Percentiles rank a stretch among this genome's conserved stretches.
Conservation (phyloP, 1,140 invertebrate species). For the Stratiolaelaps scimitus region DNA sequence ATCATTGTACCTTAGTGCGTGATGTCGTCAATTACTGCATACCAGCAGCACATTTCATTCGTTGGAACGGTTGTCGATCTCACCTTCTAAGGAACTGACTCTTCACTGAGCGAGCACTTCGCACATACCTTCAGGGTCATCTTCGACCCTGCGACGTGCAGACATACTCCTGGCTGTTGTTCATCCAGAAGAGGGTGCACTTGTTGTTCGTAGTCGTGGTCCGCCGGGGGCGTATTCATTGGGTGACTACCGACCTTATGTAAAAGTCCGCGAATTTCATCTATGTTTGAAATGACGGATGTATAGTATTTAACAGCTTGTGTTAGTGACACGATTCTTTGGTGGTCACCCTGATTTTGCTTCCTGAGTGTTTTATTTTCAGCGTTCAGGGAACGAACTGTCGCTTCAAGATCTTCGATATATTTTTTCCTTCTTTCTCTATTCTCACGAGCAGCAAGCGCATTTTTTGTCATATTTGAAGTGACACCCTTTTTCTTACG, state of each 20-base stretch:
- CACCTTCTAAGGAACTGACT: too few species aligned
- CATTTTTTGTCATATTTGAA: not conserved
- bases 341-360: not conserved
- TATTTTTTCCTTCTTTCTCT: not conserved
- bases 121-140: too few species aligned
- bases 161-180: not conserved
- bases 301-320: not conserved
- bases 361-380: not conserved
- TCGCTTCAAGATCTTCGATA: not conserved
- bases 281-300: too few species aligned
- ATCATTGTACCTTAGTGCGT: too few species aligned
- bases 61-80: too few species aligned
- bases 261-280: not conserved
- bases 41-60: too few species aligned
- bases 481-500: not conserved
- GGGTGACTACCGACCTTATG: not conserved
- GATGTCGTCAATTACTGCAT: too few species aligned
- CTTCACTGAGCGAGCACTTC: too few species aligned
- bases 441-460: not conserved
- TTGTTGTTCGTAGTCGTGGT: not conserved
- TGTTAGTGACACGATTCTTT: not conserved
- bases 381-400: not conserved
- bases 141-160: too few species aligned
- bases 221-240: not conserved
- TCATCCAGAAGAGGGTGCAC: too few species aligned